These are phyloP conservation scores for Ramphastos sulfuratus DNA, from an alignment of 2,113 vertebrate species.

Conservation along the genomic window DNA sequence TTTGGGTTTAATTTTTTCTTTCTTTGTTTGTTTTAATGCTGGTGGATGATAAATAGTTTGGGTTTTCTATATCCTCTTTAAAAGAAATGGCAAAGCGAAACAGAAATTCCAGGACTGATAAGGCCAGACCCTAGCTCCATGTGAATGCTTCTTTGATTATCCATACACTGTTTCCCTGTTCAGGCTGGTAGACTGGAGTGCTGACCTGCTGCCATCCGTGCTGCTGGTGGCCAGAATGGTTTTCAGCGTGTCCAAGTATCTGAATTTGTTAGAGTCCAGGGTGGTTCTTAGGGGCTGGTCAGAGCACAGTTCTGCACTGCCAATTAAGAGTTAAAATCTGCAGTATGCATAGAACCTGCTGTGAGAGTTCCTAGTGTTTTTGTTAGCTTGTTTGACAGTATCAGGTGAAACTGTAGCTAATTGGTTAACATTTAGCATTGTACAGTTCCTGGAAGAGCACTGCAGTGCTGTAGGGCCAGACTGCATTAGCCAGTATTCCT, in stretches of 20 bases:
- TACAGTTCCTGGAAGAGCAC: not conserved
- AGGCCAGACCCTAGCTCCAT: not conserved
- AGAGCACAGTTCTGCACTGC: not conserved
- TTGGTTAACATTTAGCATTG: not conserved
- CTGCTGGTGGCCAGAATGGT: accelerated
- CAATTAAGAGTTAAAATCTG: not conserved
- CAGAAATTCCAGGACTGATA: not conserved
- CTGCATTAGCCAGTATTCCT: not conserved
- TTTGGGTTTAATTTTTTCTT: too few species aligned
- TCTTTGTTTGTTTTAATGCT: not conserved
- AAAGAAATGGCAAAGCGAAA: not conserved
- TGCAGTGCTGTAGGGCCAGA: not conserved
- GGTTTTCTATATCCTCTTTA: not conserved
- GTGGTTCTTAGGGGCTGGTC: not conserved
- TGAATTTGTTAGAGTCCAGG: not conserved
- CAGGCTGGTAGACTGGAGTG: not conserved
- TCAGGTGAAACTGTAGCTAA: not conserved
- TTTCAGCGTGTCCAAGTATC: accelerated
- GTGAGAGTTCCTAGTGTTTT: not conserved
- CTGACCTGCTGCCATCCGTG: not conserved
- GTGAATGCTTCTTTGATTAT: accelerated
- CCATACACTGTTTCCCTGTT: not conserved
- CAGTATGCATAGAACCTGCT: not conserved
- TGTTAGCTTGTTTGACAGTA: not conserved
- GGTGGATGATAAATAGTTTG: not conserved